These are phyloP conservation scores for Odontophorus gujanensis DNA, from an alignment of 2,113 vertebrate species.

Conservation along the genomic window DNA sequence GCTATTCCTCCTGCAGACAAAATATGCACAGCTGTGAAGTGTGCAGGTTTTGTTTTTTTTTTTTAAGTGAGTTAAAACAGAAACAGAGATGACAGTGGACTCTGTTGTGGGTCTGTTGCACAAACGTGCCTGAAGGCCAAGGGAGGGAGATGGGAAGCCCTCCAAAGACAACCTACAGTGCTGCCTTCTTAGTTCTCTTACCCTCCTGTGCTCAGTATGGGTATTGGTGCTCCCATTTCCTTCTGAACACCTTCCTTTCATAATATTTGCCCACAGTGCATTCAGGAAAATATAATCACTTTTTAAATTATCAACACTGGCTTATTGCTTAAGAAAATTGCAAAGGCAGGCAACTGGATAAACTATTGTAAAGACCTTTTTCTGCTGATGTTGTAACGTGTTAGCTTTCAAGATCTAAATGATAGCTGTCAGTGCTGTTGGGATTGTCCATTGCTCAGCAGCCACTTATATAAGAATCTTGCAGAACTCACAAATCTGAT, in stretches of 20 bases:
- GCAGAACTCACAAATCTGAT: background rate
- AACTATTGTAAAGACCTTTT: background rate
- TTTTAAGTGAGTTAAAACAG: background rate
- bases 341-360: background rate
- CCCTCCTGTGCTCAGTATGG: background rate
- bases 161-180: background rate
- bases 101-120: background rate
- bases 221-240: background rate
- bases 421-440: background rate
- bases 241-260: background rate
- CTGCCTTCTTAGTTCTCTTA: background rate
- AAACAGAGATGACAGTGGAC: background rate
- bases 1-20: background rate
- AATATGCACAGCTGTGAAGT: background rate
- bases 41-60: background rate
- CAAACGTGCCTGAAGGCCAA: background rate
- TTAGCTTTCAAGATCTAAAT: background rate
- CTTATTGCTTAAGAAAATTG: background rate
- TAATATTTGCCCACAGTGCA: background rate
- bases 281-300: background rate
- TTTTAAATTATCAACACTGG: background rate
- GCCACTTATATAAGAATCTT: background rate
- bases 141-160: background rate
- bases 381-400: background rate
- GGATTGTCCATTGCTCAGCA: background rate